phyloP scores from a whole-genome alignment of 2,113 vertebrate genomes.

The Pluvianellus socialis region DNA sequence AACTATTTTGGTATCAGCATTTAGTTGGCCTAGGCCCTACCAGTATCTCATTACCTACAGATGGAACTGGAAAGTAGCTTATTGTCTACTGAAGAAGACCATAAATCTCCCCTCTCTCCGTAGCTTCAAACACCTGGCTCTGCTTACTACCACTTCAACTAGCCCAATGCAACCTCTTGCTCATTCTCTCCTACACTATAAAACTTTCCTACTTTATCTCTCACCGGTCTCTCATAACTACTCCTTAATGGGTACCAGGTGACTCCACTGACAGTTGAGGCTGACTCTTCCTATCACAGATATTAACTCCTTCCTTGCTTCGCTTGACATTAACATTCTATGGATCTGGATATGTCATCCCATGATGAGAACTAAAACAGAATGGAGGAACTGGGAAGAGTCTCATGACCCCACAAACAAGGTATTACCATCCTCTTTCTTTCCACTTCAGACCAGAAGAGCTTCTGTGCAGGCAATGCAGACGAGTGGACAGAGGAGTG shows the following conservation, averaged over 20 bases:
- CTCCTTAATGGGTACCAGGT: slow-evolving; percentile 48
- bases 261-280: not conserved
- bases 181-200: not conserved
- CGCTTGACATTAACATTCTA: not conserved
- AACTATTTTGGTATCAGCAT: not conserved
- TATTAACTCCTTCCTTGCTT: slow-evolving; percentile 28
- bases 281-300: slow-evolving; percentile 8
- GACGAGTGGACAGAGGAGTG: not conserved
- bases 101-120: not conserved
- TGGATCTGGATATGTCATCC: not conserved
- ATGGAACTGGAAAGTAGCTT: not conserved
- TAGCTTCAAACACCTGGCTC: slow-evolving; percentile 30
- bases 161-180: not conserved
- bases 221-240: not conserved
- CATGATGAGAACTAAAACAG: not conserved
- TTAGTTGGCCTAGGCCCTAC: not conserved
- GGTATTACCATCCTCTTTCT: not conserved
- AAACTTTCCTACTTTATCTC: slow-evolving; percentile 42
- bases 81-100: not conserved
- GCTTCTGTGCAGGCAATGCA: not conserved
- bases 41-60: not conserved
- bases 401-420: not conserved
- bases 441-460: not conserved
- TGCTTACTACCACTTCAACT: not conserved
- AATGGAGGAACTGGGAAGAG: not conserved